Evolutionary conservation across 2,888 invertebrate species (phyloP).

Genomic region (Urechis unicinctus): DNA sequence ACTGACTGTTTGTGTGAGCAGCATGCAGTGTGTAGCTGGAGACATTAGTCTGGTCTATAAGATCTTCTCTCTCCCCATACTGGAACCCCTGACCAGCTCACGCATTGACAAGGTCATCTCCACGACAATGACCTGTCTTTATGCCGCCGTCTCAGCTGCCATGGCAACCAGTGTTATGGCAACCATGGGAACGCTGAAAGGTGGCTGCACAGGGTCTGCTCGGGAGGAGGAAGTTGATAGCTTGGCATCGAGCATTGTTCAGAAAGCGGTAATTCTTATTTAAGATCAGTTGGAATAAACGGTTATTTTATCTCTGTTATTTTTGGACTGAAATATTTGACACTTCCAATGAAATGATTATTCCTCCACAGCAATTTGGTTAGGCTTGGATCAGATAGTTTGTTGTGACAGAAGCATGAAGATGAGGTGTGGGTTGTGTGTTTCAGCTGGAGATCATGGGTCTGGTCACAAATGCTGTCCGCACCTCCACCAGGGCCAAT

Average conservation of each 20-base stretch:
- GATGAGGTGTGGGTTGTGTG: not conserved
- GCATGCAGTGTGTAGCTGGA: slow-evolving; percentile 60
- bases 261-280: slow-evolving; percentile 60
- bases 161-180: slow-evolving; percentile 45
- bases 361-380: too few species aligned
- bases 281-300: too few species aligned
- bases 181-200: not conserved
- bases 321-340: too few species aligned
- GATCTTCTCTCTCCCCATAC: slow-evolving; percentile 75
- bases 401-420: not conserved
- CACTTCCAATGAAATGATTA: too few species aligned
- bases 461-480: slow-evolving; percentile 72
- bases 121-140: slow-evolving; percentile 75
- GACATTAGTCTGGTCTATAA: slow-evolving; percentile 78
- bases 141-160: slow-evolving; percentile 55
- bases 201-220: slow-evolving; percentile 38
- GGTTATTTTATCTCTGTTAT: too few species aligned
- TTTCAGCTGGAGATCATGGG: slow-evolving; percentile 71
- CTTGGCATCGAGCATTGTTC: slow-evolving; percentile 75
- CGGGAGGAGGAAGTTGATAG: slow-evolving; percentile 76
- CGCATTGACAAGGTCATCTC: slow-evolving; percentile 75
- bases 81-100: slow-evolving; percentile 80
- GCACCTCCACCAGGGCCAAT: slow-evolving; percentile 77
- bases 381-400: too few species aligned
- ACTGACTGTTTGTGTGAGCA: too few species aligned